Percentiles rank a stretch among this genome's conserved stretches.
phyloP scores from a whole-genome alignment of 1,140 invertebrate species.

The Aphelenchoides fujianensis region DNA sequence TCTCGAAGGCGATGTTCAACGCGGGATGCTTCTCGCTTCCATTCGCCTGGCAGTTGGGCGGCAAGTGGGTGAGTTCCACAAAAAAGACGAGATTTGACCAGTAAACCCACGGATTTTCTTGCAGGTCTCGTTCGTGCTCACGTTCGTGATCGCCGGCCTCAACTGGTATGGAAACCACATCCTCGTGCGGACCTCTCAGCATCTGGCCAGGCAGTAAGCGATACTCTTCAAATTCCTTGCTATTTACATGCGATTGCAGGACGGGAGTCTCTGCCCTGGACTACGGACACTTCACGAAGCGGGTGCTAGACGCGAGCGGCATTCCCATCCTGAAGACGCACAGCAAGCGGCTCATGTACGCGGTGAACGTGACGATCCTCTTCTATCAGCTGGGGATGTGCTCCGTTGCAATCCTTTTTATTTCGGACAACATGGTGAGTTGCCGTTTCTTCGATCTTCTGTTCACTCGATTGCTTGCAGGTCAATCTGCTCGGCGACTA shows the following conservation, averaged over 20 bases:
- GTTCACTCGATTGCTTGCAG: not conserved
- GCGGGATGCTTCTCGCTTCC: conserved; percentile 61
- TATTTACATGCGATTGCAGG: conserved; percentile 37
- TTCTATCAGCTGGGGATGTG: conserved; percentile 67
- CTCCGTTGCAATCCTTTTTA: conserved; percentile 66
- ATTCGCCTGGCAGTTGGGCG: conserved; percentile 61
- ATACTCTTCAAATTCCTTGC: not conserved
- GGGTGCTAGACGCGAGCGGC: conserved; percentile 57
- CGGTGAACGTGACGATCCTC: conserved; percentile 61
- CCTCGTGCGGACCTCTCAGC: conserved; percentile 57
- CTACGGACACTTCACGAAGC: conserved; percentile 62
- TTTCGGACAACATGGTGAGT: conserved; percentile 63
- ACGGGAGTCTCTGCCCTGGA: conserved; percentile 55
- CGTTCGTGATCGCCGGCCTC: conserved; percentile 60
- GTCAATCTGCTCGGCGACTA: conserved; percentile 53
- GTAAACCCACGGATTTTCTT: conserved; percentile 33
- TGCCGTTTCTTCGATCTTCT: not conserved
- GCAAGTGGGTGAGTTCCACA: conserved; percentile 53
- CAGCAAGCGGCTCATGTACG: conserved; percentile 59
- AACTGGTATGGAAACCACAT: conserved; percentile 63
- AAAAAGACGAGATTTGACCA: not conserved
- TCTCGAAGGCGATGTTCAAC: conserved; percentile 62
- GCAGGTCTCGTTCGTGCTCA: conserved; percentile 55
- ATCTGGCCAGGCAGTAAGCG: conserved; percentile 57
- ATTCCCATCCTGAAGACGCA: conserved; percentile 52